Conservation (phyloP, 2,113 vertebrate genomes). For the Eclectus roratus region DNA sequence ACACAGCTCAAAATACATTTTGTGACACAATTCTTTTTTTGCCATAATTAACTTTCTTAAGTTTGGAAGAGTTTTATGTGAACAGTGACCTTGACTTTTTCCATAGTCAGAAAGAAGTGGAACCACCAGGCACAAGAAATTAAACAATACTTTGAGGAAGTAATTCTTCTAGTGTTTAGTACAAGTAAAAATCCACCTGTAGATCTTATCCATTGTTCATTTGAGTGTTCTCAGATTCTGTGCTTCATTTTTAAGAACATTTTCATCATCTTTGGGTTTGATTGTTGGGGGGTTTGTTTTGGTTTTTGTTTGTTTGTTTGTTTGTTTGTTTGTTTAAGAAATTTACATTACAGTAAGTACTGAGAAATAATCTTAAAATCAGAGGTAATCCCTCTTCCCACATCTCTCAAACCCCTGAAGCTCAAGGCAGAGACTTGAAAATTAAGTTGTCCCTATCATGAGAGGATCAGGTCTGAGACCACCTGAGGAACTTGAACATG, state of each 20-base stretch:
- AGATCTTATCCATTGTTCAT: neutral
- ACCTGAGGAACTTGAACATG: neutral
- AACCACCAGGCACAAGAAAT: neutral
- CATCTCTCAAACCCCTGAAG: neutral
- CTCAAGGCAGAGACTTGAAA: neutral
- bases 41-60: neutral
- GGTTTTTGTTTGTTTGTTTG: neutral
- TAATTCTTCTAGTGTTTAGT: neutral
- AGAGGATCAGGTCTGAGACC: neutral
- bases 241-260: neutral
- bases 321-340: neutral
- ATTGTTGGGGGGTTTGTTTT: rapidly evolving
- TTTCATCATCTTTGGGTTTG: neutral
- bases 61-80: neutral
- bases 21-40: neutral
- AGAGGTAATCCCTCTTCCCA: neutral
- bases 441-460: neutral
- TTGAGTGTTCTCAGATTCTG: neutral
- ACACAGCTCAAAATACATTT: neutral
- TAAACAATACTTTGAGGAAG: neutral
- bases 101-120: neutral
- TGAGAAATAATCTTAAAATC: neutral
- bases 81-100: neutral
- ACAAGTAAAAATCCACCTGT: neutral
- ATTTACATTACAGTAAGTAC: neutral